These are phyloP conservation scores for Corythoichthys haematopterus DNA, from an alignment of 2,113 vertebrate genomes.

Conservation along the genomic window DNA sequence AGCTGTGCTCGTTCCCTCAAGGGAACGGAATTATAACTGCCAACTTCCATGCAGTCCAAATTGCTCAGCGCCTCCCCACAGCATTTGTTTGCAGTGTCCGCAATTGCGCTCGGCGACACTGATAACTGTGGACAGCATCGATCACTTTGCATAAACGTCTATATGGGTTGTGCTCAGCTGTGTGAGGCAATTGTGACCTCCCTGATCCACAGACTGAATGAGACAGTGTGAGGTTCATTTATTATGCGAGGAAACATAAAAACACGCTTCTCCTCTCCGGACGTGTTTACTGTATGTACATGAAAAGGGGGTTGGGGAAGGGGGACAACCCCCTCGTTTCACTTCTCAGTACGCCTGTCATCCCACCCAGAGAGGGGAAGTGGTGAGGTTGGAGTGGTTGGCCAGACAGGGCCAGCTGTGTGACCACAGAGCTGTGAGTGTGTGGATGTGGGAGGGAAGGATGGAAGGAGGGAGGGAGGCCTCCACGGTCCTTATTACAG, in stretches of 20 bases:
- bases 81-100: conserved; percentile 56
- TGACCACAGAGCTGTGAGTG: conserved; percentile 67
- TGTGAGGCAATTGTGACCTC: conserved; percentile 32
- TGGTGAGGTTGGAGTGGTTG: conserved; percentile 69
- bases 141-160: conserved; percentile 50
- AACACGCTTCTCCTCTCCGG: conserved; percentile 39
- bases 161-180: conserved; percentile 34
- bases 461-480: conserved; percentile 10
- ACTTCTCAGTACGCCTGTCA: conserved; percentile 49
- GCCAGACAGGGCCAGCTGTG: conserved; percentile 66
- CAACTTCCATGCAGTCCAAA: conserved; percentile 55
- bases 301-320: conserved; percentile 29
- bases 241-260: conserved; percentile 36
- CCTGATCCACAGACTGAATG: conserved; percentile 29
- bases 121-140: conserved; percentile 52
- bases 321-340: conserved; percentile 38
- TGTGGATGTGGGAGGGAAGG: conserved; percentile 57
- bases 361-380: conserved; percentile 74
- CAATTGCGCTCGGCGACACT: conserved; percentile 35
- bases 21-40: conserved; percentile 61
- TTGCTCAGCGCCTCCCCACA: conserved; percentile 33
- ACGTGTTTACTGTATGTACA: conserved; percentile 37
- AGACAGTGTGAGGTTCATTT: conserved; percentile 55
- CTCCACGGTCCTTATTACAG: conserved; percentile 68
- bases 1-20: conserved; percentile 48